Evolutionary conservation across 2,797 vertebrate genomes (phyloP).

Genomic region (Helarctos malayanus): DNA sequence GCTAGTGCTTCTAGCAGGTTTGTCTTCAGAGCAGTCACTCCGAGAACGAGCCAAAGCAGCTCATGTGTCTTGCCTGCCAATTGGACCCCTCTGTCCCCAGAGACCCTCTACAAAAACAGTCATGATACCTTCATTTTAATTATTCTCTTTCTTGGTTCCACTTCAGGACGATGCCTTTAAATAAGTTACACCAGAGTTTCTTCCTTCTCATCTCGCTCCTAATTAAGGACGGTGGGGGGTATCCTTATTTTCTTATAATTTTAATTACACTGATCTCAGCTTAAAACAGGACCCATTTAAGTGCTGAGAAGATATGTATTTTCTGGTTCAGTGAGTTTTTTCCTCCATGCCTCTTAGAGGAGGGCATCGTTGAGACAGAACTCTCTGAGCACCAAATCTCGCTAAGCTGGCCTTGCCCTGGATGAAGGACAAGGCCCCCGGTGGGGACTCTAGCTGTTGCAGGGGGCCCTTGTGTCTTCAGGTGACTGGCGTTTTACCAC

Average conservation of each 20-base stretch:
- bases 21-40: background rate
- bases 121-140: background rate
- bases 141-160: background rate
- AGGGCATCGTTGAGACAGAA: background rate
- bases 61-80: background rate
- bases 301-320: slow-evolving; percentile 1
- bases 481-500: background rate
- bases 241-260: slow-evolving; percentile 68
- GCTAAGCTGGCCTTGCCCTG: background rate
- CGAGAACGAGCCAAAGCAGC: background rate
- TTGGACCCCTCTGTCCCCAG: background rate
- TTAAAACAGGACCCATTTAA: slow-evolving; percentile 60
- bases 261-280: slow-evolving; percentile 69
- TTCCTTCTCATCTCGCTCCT: slow-evolving; percentile 39
- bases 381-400: background rate
- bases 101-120: slow-evolving; percentile 33
- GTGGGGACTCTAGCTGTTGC: background rate
- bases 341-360: background rate
- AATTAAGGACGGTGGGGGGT: slow-evolving; percentile 68
- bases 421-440: background rate
- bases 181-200: background rate
- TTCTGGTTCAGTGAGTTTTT: background rate
- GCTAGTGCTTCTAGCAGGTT: background rate
- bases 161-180: slow-evolving; percentile 49
- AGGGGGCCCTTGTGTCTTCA: background rate